Base-by-base conservation (phyloP, 2,113 vertebrate genomes). In the Addax nasomaculatus region DNA sequence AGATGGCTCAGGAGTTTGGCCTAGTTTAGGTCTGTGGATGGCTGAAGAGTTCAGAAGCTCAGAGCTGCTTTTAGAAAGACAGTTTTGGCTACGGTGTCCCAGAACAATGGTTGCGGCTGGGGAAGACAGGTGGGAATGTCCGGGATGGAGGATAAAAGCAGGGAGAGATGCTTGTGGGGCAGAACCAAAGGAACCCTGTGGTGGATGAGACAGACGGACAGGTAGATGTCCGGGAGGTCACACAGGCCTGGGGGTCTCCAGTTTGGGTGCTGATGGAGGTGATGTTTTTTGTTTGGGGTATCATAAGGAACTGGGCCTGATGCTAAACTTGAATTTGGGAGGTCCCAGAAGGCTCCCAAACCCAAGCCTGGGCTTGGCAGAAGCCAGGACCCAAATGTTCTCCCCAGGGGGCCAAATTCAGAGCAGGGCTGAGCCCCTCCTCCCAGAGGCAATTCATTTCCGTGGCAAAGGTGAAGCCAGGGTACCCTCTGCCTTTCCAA, bases 11-110 rank as follows among this genome's bases (percentile, higher is more conserved):
- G 93, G 73, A 97, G 93, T 86, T 30, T 95, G 97, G 95, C 95
- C 96, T 96, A 86, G 36, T 95, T 95, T 96, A 80, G 90, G 78
- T 79, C 4, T 39, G 60, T 51, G 95, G 93, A 83, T 85, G 57
- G 80, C 58, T 85, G 43, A 96, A 62, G 83, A 67, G 93, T 93
- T 96, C 3, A 25, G 79, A 79, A 81, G 90, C 84, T 90, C 96
- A 90, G 85, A 78, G 78, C 64, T 70, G 73, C 84, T 60, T 94
- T 79, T 49, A 85, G 45, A 91, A 95, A 73, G 93, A 89, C 80
- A 84, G 30, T 23, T 53, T 21, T 57, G 64, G 93, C 16, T 7
- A 45, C 2, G 29, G 33, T 70, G 47, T 70, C 86, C 78, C 89
- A 95, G 80, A 25, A 60, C 8, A 23, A 85, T 2, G 25, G 89